Base-by-base conservation (phyloP, 2,888 invertebrate species). In the Smittia aterrima region DNA sequence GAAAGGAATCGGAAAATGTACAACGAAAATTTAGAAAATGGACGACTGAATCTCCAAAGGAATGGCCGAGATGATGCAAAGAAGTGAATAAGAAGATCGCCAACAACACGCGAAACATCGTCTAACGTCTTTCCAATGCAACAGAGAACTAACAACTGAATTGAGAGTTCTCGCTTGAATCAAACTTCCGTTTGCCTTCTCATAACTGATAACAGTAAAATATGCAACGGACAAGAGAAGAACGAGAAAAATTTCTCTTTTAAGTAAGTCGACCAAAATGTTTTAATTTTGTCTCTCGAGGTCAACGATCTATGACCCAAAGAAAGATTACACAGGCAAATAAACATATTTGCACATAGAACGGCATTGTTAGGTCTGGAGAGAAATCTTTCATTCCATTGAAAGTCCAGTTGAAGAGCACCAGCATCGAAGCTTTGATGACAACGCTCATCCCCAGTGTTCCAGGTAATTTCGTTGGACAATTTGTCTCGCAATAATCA, bases 391-490 rank as follows among this genome's bases (percentile, higher is more conserved):
- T 25, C 13, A 71, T 18, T 9, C 3, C 11, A 1, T 32, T 9
- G 53, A 22, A 71, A 2, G 53, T 11, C 3, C 1, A 54, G 4
- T 9, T 27, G 11, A 54, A 32, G 0, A 72, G 1, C 3, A n/a
- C 22, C 4, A 62, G 20, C 0, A 72, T 13, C 20, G 32, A 54
- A 58, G 72, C 18, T 58, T 62, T 72, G 3, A 72, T 16, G 20
- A 72, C 72, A 40, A 38, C 54, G 2, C 72, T 40, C 13, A 72
- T 27, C 7, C 72, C 72, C 11, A 72, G 13, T 24, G 40, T 62
- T 6, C 72, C 72, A 0, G 72, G 72, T 1, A 72, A 13, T 27
- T 62, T 38, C 20, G 18, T 13, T 18, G 58, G 72, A 4, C 72
- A 72, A 13, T 25, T 20, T 11, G 18, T 13, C 32, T 40, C 54